Percentiles rank a stretch among this genome's conserved stretches.
These are phyloP conservation scores for Terebella lapidaria DNA, from an alignment of 2,888 invertebrate species.

Conservation along the genomic window DNA sequence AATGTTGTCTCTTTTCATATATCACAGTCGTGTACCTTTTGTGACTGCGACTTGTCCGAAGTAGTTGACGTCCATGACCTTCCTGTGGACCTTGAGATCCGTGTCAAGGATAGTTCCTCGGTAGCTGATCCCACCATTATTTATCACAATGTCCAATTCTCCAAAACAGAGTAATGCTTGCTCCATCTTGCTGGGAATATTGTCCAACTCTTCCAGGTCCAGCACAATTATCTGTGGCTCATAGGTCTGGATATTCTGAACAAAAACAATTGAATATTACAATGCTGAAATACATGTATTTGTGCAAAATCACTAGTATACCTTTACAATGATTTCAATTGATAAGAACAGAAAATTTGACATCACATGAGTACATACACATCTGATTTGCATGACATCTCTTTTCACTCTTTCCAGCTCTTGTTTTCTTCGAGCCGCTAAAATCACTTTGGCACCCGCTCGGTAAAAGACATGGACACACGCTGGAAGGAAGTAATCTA, in stretches of 20 bases:
- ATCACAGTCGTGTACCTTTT: slow-evolving; percentile 65
- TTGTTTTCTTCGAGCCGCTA: slow-evolving; percentile 73
- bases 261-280: too few relatives aligned
- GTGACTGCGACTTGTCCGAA: slow-evolving; percentile 87
- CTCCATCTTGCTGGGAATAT: slow-evolving; percentile 62
- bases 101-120: slow-evolving; percentile 74
- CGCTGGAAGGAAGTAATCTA: too few relatives aligned
- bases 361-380: background rate
- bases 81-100: slow-evolving; percentile 73
- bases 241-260: too few relatives aligned
- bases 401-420: slow-evolving; percentile 78
- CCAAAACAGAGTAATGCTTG: slow-evolving; percentile 57
- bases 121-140: slow-evolving; percentile 79
- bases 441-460: slow-evolving; percentile 76
- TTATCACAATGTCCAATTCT: slow-evolving; percentile 78
- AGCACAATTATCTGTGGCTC: slow-evolving; percentile 54
- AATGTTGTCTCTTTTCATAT: too few relatives aligned
- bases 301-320: too few relatives aligned
- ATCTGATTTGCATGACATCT: background rate
- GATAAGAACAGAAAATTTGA: too few relatives aligned
- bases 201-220: slow-evolving; percentile 66
- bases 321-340: too few relatives aligned
- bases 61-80: slow-evolving; percentile 89
- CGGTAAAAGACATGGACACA: slow-evolving; percentile 79
- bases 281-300: too few relatives aligned